These are phyloP conservation scores for Trematomus bernacchii DNA, from an alignment of 2,797 vertebrate species.

Conservation along the genomic window DNA sequence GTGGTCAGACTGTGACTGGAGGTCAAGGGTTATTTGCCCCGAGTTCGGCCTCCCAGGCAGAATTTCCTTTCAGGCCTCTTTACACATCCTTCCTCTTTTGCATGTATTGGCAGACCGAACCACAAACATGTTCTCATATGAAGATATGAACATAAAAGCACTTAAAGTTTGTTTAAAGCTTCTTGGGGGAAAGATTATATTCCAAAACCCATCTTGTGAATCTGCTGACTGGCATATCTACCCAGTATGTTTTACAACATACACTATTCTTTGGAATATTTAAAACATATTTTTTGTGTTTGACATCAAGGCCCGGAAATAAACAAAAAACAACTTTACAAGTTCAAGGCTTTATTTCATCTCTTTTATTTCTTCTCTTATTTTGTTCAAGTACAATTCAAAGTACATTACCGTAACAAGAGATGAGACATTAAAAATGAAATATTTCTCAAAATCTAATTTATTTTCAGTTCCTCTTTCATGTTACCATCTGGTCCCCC, in stretches of 20 bases:
- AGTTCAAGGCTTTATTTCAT: conserved; percentile 1
- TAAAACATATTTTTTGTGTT: conserved; percentile 23
- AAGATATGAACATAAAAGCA: conserved; percentile 1
- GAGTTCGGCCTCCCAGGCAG: neutral
- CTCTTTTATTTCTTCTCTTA: conserved; percentile 9
- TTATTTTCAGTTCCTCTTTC: conserved; percentile 14
- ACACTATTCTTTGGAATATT: conserved; percentile 37
- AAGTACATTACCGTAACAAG: conserved; percentile 1
- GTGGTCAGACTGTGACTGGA: neutral
- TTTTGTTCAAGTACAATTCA: conserved; percentile 28
- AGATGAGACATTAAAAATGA: neutral
- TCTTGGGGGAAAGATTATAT: too few relatives aligned
- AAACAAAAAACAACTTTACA: conserved; percentile 11
- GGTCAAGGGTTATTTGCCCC: neutral
- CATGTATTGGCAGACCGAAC: neutral
- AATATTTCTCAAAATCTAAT: conserved; percentile 18
- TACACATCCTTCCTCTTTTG: neutral
- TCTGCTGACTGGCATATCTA: conserved; percentile 21
- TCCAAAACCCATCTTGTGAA: too few relatives aligned
- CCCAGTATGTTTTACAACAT: conserved; percentile 21
- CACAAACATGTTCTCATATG: neutral
- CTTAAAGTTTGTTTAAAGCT: too few relatives aligned
- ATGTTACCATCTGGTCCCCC: conserved; percentile 15
- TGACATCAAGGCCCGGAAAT: conserved; percentile 17
- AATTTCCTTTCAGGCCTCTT: conserved; percentile 1